Evolutionary conservation across 2,797 vertebrate species (phyloP), one percentile per base, ranked within the genome.

Genomic region (Epinephelus coioides): DNA sequence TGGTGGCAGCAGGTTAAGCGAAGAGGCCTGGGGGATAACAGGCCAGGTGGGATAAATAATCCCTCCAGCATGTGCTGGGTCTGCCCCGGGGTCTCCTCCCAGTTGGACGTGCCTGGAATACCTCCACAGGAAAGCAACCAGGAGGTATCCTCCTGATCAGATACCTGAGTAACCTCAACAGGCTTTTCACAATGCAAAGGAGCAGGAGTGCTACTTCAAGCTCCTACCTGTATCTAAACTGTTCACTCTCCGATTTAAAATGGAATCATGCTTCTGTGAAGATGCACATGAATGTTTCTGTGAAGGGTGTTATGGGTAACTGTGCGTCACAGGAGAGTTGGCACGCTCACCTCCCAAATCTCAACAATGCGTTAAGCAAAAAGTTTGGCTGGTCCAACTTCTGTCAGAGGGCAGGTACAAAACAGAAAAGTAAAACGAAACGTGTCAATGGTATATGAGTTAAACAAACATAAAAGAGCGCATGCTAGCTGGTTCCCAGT

Each of bases 31-130:
- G 40, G 9, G 56, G 56, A 23, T 50, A 23, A 50, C 63, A 19
- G 55, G 18, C 44, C 27, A 44, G 38, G 56, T 68, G 56, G 38
- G 40, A 63, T 69, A 14, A 14, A 9, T 62, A 76, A 62, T 61
- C 34, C 30, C 21, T 51, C n/a, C 69, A 49, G 27, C 3, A 5
- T 25, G 49, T 21, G 49, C 10, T 51, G 19, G 19, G 19, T 51
- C 9, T 11, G 49, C 21, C 10, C 9, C 15, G 10, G 19, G 30
- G 18, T 21, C 34, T 60, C 5, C 57, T 21, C 57, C 57, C 57
- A 11, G 19, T 21, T 40, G 57, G 19, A 60, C 19, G 9, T 40
- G 19, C 19, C 19, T 60, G 19, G 57, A 60, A 40, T 21, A 38
- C 57, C 57, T 60, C 57, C 34, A 21, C 19, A 38, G 19, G 19